These are phyloP conservation scores for Rhineura floridana DNA, from an alignment of 2,113 vertebrate genomes.

Conservation along the genomic window DNA sequence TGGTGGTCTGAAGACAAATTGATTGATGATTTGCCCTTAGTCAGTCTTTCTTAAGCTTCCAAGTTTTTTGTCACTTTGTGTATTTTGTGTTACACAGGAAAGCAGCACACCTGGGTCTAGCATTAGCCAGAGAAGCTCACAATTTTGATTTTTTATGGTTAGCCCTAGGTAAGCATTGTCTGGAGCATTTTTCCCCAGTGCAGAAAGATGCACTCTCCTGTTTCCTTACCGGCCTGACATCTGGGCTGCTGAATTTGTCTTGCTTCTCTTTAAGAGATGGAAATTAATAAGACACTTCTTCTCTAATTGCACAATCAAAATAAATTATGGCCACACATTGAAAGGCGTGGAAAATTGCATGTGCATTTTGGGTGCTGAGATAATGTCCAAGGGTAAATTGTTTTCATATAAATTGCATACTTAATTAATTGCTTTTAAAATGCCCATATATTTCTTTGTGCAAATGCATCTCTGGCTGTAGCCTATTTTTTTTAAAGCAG, in stretches of 20 bases:
- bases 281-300: conserved; percentile 77
- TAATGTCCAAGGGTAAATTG: conserved; percentile 69
- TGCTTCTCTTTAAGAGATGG: conserved; percentile 61
- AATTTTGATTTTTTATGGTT: conserved; percentile 24
- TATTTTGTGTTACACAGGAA: conserved; percentile 15
- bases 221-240: conserved; percentile 55
- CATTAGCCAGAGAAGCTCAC: conserved; percentile 25
- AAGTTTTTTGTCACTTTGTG: conserved; percentile 26
- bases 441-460: conserved; percentile 58
- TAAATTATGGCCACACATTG: conserved; percentile 75
- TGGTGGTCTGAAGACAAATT: neutral
- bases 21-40: neutral
- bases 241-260: conserved; percentile 66
- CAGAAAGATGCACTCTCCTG: conserved; percentile 32
- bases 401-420: conserved; percentile 73
- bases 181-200: conserved; percentile 28
- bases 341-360: conserved; percentile 67
- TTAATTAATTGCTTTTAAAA: conserved; percentile 76
- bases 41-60: conserved; percentile 16
- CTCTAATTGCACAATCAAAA: conserved; percentile 78
- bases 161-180: conserved; percentile 35
- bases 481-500: conserved; percentile 49
- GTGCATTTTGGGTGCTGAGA: conserved; percentile 68
- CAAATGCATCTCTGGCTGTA: conserved; percentile 58
- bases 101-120: conserved; percentile 13